Evolutionary conservation across 2,797 vertebrate genomes (phyloP).

Genomic region (Myoxocephalus aenaeus): DNA sequence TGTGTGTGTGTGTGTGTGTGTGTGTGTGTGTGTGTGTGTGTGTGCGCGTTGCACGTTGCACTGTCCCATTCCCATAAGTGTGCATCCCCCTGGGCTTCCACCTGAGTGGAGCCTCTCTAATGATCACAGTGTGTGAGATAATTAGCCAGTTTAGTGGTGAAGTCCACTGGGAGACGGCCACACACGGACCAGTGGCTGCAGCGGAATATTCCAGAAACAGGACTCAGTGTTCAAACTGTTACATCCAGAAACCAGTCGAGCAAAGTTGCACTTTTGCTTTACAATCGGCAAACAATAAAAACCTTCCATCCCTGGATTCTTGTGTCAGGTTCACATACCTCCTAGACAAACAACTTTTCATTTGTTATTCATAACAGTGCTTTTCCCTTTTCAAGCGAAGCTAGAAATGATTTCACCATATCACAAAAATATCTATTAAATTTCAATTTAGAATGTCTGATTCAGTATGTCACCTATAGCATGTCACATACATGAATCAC

Average conservation of each 20-base stretch:
- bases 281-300: too few relatives aligned
- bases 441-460: too few relatives aligned
- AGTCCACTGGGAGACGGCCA: conserved; percentile 32
- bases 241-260: background rate
- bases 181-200: conserved; percentile 1
- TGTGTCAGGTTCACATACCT: too few relatives aligned
- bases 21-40: conserved; percentile 21
- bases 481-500: too few relatives aligned
- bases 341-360: too few relatives aligned
- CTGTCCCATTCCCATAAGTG: conserved; percentile 30
- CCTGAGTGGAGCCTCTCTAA: conserved; percentile 30
- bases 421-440: too few relatives aligned
- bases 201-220: background rate
- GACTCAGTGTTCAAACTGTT: background rate
- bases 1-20: too few relatives aligned
- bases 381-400: too few relatives aligned
- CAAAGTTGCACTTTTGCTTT: background rate
- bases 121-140: conserved; percentile 44
- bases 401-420: too few relatives aligned
- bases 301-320: too few relatives aligned
- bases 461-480: too few relatives aligned
- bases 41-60: background rate
- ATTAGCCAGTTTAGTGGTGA: conserved; percentile 48
- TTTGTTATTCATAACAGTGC: too few relatives aligned
- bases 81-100: conserved; percentile 21